These are phyloP conservation scores for Psilopsiagon aurifrons DNA, from an alignment of 2,113 vertebrate species.

Conservation along the genomic window DNA sequence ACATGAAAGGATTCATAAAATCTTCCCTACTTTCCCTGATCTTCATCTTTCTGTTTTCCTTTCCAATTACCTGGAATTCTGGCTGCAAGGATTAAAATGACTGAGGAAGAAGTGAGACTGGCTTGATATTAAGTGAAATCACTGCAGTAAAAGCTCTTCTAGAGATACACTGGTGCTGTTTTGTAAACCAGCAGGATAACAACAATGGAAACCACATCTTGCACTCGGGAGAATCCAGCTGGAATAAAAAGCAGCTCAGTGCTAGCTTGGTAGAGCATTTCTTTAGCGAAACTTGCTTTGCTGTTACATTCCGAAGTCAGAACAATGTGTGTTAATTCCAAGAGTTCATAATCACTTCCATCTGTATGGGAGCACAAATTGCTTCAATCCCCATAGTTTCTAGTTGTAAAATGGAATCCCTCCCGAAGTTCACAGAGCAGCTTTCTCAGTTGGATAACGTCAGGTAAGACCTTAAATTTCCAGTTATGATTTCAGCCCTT, in stretches of 20 bases:
- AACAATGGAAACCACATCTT: slow-evolving; percentile 49
- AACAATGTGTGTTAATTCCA: slow-evolving; percentile 53
- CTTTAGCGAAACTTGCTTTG: slow-evolving; percentile 63
- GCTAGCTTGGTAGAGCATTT: slow-evolving; percentile 42
- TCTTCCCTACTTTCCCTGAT: not conserved
- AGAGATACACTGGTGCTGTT: slow-evolving; percentile 25
- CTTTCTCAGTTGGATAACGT: not conserved
- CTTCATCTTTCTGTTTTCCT: not conserved
- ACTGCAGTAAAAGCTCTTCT: slow-evolving; percentile 9
- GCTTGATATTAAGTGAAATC: not conserved
- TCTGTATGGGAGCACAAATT: slow-evolving; percentile 44
- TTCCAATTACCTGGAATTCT: not conserved
- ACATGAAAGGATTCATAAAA: not conserved
- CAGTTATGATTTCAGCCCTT: not conserved
- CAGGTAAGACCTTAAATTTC: not conserved
- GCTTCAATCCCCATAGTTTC: slow-evolving; percentile 16
- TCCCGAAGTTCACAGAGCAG: not conserved
- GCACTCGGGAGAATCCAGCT: slow-evolving; percentile 26
- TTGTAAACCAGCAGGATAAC: slow-evolving; percentile 45
- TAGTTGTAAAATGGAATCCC: slow-evolving; percentile 5
- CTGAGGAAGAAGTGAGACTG: not conserved
- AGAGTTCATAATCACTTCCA: slow-evolving; percentile 62
- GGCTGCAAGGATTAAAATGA: not conserved
- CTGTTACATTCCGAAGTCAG: slow-evolving; percentile 58
- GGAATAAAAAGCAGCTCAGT: slow-evolving; percentile 59